Evolutionary conservation across 2,113 vertebrate species (phyloP).

Genomic region (Spheniscus mendiculus): DNA sequence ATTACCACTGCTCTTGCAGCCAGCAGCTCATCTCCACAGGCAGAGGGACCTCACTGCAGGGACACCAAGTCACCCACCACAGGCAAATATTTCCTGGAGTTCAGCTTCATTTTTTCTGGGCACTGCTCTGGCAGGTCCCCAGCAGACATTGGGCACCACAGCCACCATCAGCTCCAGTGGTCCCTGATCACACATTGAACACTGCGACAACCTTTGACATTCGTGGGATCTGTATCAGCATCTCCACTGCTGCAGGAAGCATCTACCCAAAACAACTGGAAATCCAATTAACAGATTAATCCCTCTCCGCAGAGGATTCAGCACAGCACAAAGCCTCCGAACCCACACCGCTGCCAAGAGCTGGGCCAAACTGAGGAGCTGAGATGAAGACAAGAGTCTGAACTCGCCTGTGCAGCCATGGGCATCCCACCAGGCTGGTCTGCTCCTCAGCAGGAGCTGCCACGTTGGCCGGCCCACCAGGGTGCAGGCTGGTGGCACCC

Average conservation of each 20-base stretch:
- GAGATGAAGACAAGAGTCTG: neutral
- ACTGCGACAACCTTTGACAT: neutral
- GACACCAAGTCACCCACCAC: neutral
- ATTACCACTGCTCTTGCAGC: neutral
- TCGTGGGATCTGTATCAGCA: neutral
- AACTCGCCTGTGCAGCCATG: accelerated
- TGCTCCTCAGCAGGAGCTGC: neutral
- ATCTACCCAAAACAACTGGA: neutral
- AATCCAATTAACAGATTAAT: conserved; percentile 8
- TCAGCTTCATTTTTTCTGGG: neutral
- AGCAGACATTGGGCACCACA: accelerated
- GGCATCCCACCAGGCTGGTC: neutral
- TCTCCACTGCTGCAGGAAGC: neutral
- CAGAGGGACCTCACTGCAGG: neutral
- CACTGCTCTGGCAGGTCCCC: neutral
- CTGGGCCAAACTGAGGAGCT: neutral
- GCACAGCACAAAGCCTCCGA: neutral
- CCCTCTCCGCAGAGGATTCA: neutral
- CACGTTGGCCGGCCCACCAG: accelerated
- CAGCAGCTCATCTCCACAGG: neutral
- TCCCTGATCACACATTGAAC: accelerated
- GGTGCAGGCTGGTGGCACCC: neutral
- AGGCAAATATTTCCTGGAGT: neutral
- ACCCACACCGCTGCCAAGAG: neutral
- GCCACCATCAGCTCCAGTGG: neutral